phyloP scores from a whole-genome alignment of 1,140 invertebrate genomes.

The Phenacoccus solenopsis region DNA sequence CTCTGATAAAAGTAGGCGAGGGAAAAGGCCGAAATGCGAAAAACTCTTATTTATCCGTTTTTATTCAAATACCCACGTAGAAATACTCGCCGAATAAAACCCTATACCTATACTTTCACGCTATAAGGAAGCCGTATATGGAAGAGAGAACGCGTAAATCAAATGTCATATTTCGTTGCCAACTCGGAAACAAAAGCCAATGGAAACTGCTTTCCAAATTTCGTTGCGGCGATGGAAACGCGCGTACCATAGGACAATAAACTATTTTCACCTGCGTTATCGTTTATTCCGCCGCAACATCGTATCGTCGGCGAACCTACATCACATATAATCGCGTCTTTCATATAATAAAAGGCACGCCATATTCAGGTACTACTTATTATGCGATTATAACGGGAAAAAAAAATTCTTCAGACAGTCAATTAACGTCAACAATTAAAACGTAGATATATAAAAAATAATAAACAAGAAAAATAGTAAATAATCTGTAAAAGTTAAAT shows the following conservation, averaged over 20 bases:
- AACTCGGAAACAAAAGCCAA: conserved; percentile 1
- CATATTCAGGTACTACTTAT: too few relatives aligned
- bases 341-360: neutral
- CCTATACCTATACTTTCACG: neutral
- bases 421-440: too few relatives aligned
- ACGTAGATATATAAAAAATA: too few relatives aligned
- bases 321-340: neutral
- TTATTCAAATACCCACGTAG: neutral
- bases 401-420: too few relatives aligned
- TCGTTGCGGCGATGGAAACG: neutral
- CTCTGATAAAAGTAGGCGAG: neutral
- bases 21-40: neutral
- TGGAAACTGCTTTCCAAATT: neutral
- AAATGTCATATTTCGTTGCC: conserved; percentile 1
- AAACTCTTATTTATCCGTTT: neutral
- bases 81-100: neutral
- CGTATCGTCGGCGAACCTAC: neutral
- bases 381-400: too few relatives aligned
- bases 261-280: neutral
- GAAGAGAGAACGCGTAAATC: neutral
- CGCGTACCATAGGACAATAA: neutral
- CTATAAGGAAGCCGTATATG: neutral
- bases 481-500: too few relatives aligned
- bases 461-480: too few relatives aligned
- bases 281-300: neutral